These are phyloP conservation scores for Pandemis cinnamomeana DNA, from an alignment of 2,888 invertebrate genomes.

Conservation along the genomic window DNA sequence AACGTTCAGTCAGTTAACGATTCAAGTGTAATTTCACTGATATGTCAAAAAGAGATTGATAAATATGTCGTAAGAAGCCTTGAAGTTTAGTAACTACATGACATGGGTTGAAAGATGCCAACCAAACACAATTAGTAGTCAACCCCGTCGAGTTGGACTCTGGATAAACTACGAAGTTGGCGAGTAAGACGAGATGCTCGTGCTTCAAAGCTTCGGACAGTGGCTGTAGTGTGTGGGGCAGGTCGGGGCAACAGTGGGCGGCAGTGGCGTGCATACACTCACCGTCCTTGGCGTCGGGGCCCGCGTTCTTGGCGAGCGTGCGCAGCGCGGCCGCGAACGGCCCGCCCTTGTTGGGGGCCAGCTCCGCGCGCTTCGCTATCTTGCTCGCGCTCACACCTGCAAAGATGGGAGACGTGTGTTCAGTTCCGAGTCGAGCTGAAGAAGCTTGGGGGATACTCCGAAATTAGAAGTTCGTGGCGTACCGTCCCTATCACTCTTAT, in stretches of 20 bases:
- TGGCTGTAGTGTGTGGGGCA: neutral
- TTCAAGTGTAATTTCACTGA: neutral
- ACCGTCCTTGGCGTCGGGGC: conserved; percentile 88
- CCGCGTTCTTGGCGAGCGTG: conserved; percentile 96
- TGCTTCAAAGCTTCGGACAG: neutral
- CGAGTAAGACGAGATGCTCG: too few relatives aligned
- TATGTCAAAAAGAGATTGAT: neutral
- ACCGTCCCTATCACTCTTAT: too few relatives aligned
- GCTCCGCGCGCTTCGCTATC: conserved; percentile 75
- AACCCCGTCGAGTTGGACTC: too few relatives aligned
- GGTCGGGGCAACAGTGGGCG: conserved; percentile 42
- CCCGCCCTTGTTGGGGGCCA: conserved; percentile 83
- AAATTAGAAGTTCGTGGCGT: too few relatives aligned
- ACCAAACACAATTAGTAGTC: too few relatives aligned
- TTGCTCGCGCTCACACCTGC: conserved; percentile 79
- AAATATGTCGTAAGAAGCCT: neutral
- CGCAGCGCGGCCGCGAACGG: conserved; percentile 96
- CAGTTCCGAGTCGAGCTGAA: neutral
- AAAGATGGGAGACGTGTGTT: conserved; percentile 50
- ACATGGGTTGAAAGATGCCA: too few relatives aligned
- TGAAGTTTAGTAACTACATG: neutral
- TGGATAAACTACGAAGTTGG: too few relatives aligned
- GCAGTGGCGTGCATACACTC: conserved; percentile 51
- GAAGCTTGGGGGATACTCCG: too few relatives aligned
- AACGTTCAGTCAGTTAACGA: neutral